Base-by-base conservation (phyloP, 2,797 vertebrate species). In the Molossus alvarezi region DNA sequence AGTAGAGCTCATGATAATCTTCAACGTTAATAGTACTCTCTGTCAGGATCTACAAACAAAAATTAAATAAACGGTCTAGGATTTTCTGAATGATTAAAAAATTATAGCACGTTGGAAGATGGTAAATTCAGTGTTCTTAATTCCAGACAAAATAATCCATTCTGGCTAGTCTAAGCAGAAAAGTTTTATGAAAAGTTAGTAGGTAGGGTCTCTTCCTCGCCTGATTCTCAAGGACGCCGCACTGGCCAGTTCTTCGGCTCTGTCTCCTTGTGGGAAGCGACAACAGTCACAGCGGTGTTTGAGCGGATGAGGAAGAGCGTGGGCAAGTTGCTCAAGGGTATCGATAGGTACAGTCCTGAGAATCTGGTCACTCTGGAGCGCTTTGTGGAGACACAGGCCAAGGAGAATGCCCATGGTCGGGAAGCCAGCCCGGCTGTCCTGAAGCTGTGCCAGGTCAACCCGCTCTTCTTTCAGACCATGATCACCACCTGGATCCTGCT, bases 391-490 rank as follows among this genome's bases (percentile, higher is more conserved):
- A 99, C 99, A 0, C 99, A 99, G 95, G 99, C 99, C 1, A 98
- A 98, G 97, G 99, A 99, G 90, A 99, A 99, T 4, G 98, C 99
- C 3, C 99, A 99, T 7, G 99, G 99, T 95, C 98, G 99, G 97
- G 99, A 99, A 97, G 99, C 99, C 37, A 99, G 99, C 97, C 98
- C 99, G 84, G 99, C 99, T 0, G 99, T 99, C n/a, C 98, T 99
- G 4, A 99, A 99, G 93, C 98, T 99, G 99, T 99, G 96, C 98
- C 99, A 99, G 99, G 99, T 99, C 98, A 99, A 99, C 94, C 99
- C 99, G 0, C 99, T 99, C 11, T 99, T 99, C 98, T 99, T 99
- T 98, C 99, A 99, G 98, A 99, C 98, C 3, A 97, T 98, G 0
- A 99, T 99, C 90, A 99, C 99, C 0, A 99, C 99, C 0, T 99